phyloP scores from a whole-genome alignment of 2,113 vertebrate species.

The Equus przewalskii region DNA sequence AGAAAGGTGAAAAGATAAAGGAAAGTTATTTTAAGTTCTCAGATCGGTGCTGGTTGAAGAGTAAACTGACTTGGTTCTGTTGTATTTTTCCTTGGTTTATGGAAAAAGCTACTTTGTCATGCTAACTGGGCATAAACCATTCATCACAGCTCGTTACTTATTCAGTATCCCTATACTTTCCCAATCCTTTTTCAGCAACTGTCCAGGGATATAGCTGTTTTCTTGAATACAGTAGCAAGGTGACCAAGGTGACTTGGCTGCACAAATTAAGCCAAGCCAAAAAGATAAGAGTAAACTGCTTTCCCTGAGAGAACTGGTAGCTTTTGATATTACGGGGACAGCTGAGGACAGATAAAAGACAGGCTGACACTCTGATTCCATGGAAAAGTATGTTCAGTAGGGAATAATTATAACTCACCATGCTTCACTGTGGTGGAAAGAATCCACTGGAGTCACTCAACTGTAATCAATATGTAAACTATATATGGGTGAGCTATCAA shows the following conservation, averaged over 20 bases:
- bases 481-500: not conserved
- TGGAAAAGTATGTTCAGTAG: not conserved
- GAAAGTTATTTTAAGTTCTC: not conserved
- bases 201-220: not conserved
- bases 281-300: not conserved
- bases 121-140: not conserved
- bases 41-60: not conserved
- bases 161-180: not conserved
- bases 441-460: not conserved
- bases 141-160: not conserved
- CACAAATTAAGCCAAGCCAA: not conserved
- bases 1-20: not conserved
- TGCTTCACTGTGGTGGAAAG: not conserved
- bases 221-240: not conserved
- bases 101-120: not conserved
- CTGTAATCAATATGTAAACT: slow-evolving; percentile 29
- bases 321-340: not conserved
- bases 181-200: not conserved
- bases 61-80: not conserved
- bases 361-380: not conserved
- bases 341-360: not conserved
- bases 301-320: not conserved
- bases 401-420: not conserved
- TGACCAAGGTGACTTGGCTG: not conserved
- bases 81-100: not conserved